Percentiles rank a stretch among this genome's conserved stretches.
These are phyloP conservation scores for Sycophaga agraensis DNA, from an alignment of 1,140 invertebrate species.

Conservation along the genomic window DNA sequence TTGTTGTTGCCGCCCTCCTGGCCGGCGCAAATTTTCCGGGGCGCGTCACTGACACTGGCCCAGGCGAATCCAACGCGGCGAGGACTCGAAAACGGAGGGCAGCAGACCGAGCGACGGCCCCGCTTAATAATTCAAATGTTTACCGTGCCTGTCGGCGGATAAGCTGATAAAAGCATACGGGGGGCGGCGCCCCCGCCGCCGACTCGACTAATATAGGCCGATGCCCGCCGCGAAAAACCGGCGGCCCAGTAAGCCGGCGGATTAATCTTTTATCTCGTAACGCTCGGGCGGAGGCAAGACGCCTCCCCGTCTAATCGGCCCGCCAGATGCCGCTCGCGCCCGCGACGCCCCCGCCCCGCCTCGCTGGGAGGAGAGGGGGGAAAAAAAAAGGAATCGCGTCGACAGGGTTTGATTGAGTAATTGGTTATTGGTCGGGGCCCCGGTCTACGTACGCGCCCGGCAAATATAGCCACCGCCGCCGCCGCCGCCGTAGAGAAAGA, in stretches of 20 bases:
- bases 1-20: too few relatives aligned
- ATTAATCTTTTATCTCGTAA: constrained; percentile 34
- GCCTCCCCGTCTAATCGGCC: constrained; percentile 29
- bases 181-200: too few relatives aligned
- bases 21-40: too few relatives aligned
- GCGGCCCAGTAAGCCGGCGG: not conserved
- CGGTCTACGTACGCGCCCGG: not conserved
- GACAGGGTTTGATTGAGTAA: not conserved
- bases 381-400: too few relatives aligned
- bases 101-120: not conserved
- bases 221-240: too few relatives aligned
- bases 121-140: constrained; percentile 45
- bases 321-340: not conserved
- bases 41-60: too few relatives aligned
- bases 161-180: constrained; percentile 43
- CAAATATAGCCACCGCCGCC: not conserved
- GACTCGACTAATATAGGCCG: too few relatives aligned
- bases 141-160: constrained; percentile 37
- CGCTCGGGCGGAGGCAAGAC: constrained; percentile 17
- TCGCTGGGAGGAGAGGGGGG: too few relatives aligned
- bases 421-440: not conserved
- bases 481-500: too few relatives aligned
- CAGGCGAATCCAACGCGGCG: not conserved
- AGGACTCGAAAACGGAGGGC: not conserved
- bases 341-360: too few relatives aligned